phyloP scores from a whole-genome alignment of 64 coral and sea anemone genomes.

The Pocillopora damicornis region DNA sequence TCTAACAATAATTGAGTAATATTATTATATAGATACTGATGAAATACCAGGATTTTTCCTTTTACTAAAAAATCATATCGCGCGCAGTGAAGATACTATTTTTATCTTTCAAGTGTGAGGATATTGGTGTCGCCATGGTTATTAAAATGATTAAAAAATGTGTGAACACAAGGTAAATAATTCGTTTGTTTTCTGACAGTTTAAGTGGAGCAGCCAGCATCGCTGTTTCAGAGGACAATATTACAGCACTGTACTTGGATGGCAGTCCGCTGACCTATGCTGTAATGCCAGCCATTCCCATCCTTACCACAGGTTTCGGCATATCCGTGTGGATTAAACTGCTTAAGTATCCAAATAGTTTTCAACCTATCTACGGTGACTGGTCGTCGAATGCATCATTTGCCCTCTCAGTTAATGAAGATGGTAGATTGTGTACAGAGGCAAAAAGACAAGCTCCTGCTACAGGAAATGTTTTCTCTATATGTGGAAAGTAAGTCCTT shows the following conservation, averaged over 20 bases:
- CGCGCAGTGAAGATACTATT: too few relatives aligned
- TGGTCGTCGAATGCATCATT: not conserved
- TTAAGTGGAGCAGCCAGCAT: not conserved
- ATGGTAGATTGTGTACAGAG: not conserved
- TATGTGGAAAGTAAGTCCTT: not conserved
- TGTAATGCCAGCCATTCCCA: not conserved
- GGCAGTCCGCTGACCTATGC: not conserved
- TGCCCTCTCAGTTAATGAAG: not conserved
- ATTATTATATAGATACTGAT: too few relatives aligned
- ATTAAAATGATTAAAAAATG: too few relatives aligned
- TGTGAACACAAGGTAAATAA: not conserved
- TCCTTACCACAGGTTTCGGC: not conserved
- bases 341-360: not conserved
- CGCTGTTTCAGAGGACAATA: not conserved
- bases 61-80: too few relatives aligned
- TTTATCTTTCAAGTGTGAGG: too few relatives aligned
- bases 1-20: too few relatives aligned
- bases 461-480: not conserved
- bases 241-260: not conserved
- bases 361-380: not conserved
- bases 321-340: not conserved
- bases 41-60: too few relatives aligned
- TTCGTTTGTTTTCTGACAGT: not conserved
- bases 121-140: too few relatives aligned
- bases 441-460: not conserved